Base-by-base conservation (phyloP, 1,140 invertebrate genomes). In the Pseudomyrmex dendroicus region DNA sequence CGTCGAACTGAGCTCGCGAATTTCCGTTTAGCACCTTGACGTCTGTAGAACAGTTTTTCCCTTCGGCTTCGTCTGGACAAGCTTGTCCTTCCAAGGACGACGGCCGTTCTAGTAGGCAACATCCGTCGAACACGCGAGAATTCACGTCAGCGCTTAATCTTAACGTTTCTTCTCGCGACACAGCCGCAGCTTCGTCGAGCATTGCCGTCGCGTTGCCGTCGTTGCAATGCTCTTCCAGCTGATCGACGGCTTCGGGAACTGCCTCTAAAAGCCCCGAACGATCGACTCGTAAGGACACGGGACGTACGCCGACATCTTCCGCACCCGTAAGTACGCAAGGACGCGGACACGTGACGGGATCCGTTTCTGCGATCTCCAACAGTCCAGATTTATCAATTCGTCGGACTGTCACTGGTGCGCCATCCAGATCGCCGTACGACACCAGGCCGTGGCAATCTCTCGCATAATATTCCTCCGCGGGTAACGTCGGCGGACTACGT, bases 321-420 rank as follows among this genome's bases (percentile, higher is more conserved):
- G 85, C 76, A 2, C 78, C 86, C 0, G 88, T 72, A 0, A 90
- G 73, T 2, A 86, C 86, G 17, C 73, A 84, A 2, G 63, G 73
- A 50, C 83, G 84, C 9, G 35, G 57, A 12, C 82, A 84, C 0
- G 77, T 57, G n/a, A 44, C 44, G 2, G 66, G 44, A n/a, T 82
- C 74, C 0, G 89, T 86, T 48, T 93, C 93, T 0, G 91, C 83
- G 61, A 93, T 92, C 46, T 93, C 93, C 5, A 94, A 78, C 8
- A 94, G 74, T 17, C 93, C 94, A 0, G 92, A 93, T 25, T 91
- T 90, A 72, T 93, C 93, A 15, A 93, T 85, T 9, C 93, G 91
- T n/a, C 92, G 86, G 0, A 91, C 90, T 8, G 90, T 87, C 13
- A 89, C 88, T 52, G 86, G 77, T 0, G 84, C 83, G 13, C 86